Conservation (phyloP, 2,113 vertebrate species). For the Malurus cyaneus region DNA sequence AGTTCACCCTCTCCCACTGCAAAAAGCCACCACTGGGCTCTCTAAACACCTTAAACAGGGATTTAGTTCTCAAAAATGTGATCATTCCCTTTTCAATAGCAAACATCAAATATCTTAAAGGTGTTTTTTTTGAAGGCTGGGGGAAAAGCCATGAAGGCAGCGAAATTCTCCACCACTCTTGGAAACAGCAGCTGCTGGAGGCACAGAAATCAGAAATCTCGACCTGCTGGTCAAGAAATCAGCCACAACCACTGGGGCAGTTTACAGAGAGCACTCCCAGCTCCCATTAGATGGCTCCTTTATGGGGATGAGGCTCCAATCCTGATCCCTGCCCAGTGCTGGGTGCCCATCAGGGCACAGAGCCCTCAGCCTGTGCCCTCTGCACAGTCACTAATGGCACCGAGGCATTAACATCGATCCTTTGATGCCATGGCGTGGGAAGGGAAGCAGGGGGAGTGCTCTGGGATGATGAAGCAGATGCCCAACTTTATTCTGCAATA, state of each 20-base stretch:
- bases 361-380: neutral
- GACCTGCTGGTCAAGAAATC: neutral
- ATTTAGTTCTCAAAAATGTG: neutral
- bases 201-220: neutral
- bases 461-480: neutral
- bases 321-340: neutral
- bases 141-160: neutral
- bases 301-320: neutral
- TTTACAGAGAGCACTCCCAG: neutral
- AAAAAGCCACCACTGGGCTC: neutral
- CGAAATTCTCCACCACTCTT: neutral
- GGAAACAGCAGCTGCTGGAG: neutral
- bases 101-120: neutral
- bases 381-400: constrained; percentile 45
- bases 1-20: neutral
- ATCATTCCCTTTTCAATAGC: neutral
- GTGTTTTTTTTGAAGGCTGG: neutral
- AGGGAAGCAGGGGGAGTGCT: neutral
- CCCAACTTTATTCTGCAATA: neutral
- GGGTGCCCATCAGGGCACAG: neutral
- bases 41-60: neutral
- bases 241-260: neutral
- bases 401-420: constrained; percentile 61
- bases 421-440: neutral
- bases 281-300: neutral